These are phyloP conservation scores for Phyllostomus hastatus DNA, from an alignment of 2,113 vertebrate genomes.

Conservation along the genomic window DNA sequence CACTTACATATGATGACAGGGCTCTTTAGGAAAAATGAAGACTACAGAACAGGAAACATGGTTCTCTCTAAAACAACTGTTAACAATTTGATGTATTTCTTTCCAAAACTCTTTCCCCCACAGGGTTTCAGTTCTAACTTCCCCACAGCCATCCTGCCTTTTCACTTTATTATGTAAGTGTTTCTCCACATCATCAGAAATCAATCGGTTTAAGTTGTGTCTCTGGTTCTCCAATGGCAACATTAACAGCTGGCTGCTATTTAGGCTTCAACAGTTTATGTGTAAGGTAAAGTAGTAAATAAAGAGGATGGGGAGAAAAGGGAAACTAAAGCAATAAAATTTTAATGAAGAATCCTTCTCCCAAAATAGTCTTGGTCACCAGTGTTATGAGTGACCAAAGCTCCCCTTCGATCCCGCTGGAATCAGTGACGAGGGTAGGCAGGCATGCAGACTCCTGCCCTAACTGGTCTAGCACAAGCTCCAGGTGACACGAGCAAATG, in stretches of 20 bases:
- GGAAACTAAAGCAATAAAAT: constrained; percentile 13
- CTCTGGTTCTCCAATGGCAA: not conserved
- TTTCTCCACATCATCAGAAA: not conserved
- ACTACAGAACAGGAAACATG: constrained; percentile 24
- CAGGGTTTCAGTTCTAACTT: not conserved
- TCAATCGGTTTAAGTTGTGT: not conserved
- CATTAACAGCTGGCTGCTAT: constrained; percentile 38
- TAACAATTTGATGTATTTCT: constrained; percentile 23
- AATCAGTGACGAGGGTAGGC: not conserved
- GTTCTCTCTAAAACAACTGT: constrained; percentile 34
- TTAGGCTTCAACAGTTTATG: constrained; percentile 46
- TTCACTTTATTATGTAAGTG: not conserved
- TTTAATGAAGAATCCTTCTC: constrained; percentile 35
- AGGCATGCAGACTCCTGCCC: not conserved
- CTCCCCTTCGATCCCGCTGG: not conserved
- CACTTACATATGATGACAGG: not conserved
- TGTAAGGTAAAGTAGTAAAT: constrained; percentile 49
- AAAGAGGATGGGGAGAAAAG: constrained; percentile 10
- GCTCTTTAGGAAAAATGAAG: not conserved
- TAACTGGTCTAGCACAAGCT: not conserved
- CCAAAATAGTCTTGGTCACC: not conserved
- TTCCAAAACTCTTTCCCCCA: not conserved
- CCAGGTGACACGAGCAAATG: not conserved
- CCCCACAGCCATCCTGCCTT: not conserved
- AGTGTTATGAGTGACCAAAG: not conserved